Base-by-base conservation (phyloP, 2,888 invertebrate species). In the Kryphioiulus occultus region DNA sequence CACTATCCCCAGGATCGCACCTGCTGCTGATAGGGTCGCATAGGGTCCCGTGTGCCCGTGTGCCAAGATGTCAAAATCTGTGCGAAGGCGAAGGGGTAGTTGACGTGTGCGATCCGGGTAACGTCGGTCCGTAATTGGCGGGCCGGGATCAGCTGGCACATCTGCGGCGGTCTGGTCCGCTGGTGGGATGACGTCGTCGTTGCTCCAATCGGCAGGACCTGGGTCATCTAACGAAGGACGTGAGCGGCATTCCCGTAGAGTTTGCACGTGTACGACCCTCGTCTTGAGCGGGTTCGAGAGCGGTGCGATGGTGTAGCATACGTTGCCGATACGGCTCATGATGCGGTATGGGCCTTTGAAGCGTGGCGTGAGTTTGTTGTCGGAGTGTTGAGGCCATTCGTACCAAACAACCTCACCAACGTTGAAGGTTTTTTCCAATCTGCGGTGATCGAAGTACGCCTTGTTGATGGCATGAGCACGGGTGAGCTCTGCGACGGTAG, bases 311-410 rank as follows among this genome's bases (percentile, higher is more conserved):
- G 35, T 35, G 22, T 42, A 85, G 44, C 85, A 85, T 0, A 85
- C 85, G 22, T 85, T 44, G 19, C 85, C 85, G 17, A 85, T n/a
- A 17, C 85, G n/a, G 19, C 32, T 15, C 3, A 42, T 26, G 42
- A 85, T 85, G 85, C 35, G 19, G 44, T 85, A 47, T 0, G 85
- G 85, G n/a, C 85, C 42, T n/a, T 85, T 44, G 44, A 42, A 85
- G 9, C 85, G 44, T 15, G 85, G 85, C 1, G 85, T 85, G 9
- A 85, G n/a, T 19, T 85, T 85, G 22, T 42, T 9, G 85, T 42
- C 85, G 12, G n/a, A 42, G 4, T 4, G 26, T 42, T 85, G 44
- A 17, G 30, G 42, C 44, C 47, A 53, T n/a, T 39, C 39, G 42
- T 19, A 26, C 85, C 85, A 85, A 12, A 85, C 44, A 17, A 85